Evolutionary conservation across 2,888 invertebrate genomes (phyloP).

Genomic region (Drosophila putrida): DNA sequence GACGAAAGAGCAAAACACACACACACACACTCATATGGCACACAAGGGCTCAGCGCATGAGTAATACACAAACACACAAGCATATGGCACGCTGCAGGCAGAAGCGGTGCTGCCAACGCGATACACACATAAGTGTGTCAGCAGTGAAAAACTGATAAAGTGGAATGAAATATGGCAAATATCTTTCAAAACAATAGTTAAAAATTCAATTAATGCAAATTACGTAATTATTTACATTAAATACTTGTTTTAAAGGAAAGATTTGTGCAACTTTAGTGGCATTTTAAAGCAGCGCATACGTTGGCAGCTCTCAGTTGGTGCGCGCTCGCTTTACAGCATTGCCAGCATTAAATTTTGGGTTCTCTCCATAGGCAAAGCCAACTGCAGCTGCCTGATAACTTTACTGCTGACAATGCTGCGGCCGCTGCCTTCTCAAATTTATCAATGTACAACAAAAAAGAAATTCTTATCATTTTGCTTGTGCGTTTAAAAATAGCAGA

Average conservation of each 20-base stretch:
- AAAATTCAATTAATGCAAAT: constrained; percentile 3
- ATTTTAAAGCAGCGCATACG: constrained; percentile 31
- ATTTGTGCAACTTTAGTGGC: not conserved
- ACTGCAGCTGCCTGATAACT: constrained; percentile 35
- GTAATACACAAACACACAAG: constrained; percentile 62
- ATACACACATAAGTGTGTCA: constrained; percentile 51
- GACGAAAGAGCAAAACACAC: constrained; percentile 50
- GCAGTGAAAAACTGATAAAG: constrained; percentile 31
- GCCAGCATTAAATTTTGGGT: constrained; percentile 38
- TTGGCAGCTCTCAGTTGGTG: constrained; percentile 46
- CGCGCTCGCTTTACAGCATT: constrained; percentile 43
- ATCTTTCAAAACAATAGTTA: fast-evolving
- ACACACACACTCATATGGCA: constrained; percentile 50
- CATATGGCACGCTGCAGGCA: constrained; percentile 62
- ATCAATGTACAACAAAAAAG: constrained; percentile 52
- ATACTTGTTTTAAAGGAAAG: not conserved
- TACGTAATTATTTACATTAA: not conserved
- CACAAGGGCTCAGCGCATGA: constrained; percentile 60
- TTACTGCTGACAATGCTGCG: constrained; percentile 54
- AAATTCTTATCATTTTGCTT: constrained; percentile 63
- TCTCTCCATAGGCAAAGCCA: constrained; percentile 21
- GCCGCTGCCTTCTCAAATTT: constrained; percentile 41
- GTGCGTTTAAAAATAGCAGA: constrained; percentile 63
- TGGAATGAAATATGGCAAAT: not conserved
- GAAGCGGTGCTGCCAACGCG: constrained; percentile 54